phyloP scores from a whole-genome alignment of 2,797 vertebrate species.

The Onychomys leucogaster region DNA sequence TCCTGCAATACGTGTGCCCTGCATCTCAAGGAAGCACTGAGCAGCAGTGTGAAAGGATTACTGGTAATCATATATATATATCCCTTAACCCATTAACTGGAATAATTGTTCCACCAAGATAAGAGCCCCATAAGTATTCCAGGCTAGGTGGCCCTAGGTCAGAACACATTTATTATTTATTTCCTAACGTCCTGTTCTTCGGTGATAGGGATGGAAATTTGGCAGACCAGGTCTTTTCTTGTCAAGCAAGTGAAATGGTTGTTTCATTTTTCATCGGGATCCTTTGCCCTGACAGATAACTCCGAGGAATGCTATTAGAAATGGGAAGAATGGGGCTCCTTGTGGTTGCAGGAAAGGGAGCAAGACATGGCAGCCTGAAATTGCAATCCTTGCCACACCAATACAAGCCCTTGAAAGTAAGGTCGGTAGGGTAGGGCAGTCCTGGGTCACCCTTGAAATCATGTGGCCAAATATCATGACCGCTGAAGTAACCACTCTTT shows the following conservation, averaged over 20 bases:
- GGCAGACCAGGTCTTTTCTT: slow-evolving; percentile 79
- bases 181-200: slow-evolving; percentile 78
- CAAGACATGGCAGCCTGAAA: slow-evolving; percentile 45
- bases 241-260: slow-evolving; percentile 83
- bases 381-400: not conserved
- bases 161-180: slow-evolving; percentile 84
- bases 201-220: slow-evolving; percentile 85
- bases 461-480: not conserved
- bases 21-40: slow-evolving; percentile 85
- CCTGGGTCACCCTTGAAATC: not conserved
- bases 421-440: not conserved
- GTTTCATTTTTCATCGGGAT: slow-evolving; percentile 85
- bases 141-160: slow-evolving; percentile 79
- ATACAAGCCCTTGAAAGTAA: not conserved
- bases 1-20: slow-evolving; percentile 81
- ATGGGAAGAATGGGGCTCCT: slow-evolving; percentile 79
- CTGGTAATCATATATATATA: slow-evolving; percentile 69
- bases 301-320: slow-evolving; percentile 71
- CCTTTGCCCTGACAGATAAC: slow-evolving; percentile 77
- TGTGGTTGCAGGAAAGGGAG: slow-evolving; percentile 71
- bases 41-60: slow-evolving; percentile 78
- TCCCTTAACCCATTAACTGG: slow-evolving; percentile 83
- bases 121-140: slow-evolving; percentile 79
- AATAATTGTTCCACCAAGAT: slow-evolving; percentile 84
- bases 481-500: not conserved